Evolutionary conservation across 2,888 invertebrate species (phyloP), one percentile per base, ranked within the genome.

Genomic region (Eupithecia tripunctaria): DNA sequence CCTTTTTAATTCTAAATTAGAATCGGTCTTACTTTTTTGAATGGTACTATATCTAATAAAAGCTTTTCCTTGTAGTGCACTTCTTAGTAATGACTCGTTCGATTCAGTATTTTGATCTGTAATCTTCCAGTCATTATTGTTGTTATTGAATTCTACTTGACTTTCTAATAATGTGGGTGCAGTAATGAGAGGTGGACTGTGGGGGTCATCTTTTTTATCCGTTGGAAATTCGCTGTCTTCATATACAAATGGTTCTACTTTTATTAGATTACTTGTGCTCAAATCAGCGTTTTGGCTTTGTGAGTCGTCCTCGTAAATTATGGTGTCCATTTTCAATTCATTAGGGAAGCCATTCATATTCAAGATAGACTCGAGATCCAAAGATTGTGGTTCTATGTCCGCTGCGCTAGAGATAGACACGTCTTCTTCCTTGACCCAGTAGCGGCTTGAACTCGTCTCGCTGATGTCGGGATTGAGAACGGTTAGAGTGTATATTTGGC

Each of bases 401-500:
- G 94, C 93, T 3, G 96, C 95, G 87, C 96, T 95, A 29, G 96
- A 95, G 86, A 95, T 94, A 15, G 95, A 91, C 12, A 95, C 95
- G 68, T 95, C 95, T 82, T 96, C 96, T 83, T 96, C 95, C 92
- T 97, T 95, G 80, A 95, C 86, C 89, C 96, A 95, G 95, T 96
- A 96, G 76, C 96, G 95, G 89, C 95, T 94, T 85, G 96, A 94
- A 89, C 95, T 91, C 82, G 95, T 89, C 82, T 96, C 96, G 81
- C 97, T 97, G 86, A 95, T 93, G 78, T 96, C 96, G 84, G 97
- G 97, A 90, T 98, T 97, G 86, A 98, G 96, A 87, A 98, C 97
- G 85, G 98, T 98, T 78, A 98, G 92, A 72, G 98, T 98, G 89
- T 98, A 98, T 85, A 98, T 98, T 88, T 96, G 96, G 79, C 97